A percentile compares a stretch with the other conserved stretches of the same genome.
phyloP scores from a whole-genome alignment of 2,113 vertebrate species.

The Colius striatus region DNA sequence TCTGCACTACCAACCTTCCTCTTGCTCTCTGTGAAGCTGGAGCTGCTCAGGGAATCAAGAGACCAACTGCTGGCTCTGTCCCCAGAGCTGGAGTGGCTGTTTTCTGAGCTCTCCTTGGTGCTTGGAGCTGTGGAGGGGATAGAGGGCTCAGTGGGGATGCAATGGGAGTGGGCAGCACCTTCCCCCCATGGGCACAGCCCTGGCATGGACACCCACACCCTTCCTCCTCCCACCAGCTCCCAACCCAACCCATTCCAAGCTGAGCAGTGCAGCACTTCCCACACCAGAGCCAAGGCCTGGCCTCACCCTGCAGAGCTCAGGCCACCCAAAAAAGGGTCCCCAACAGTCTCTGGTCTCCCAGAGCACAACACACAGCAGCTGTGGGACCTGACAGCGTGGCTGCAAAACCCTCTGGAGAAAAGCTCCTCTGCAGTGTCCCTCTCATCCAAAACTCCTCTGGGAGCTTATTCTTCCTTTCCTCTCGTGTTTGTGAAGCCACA shows the following conservation, averaged over 20 bases:
- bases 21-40: background rate
- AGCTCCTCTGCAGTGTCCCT: background rate
- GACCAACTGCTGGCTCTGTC: background rate
- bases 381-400: rapidly evolving
- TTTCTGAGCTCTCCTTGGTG: conserved; percentile 57
- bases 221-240: background rate
- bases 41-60: background rate
- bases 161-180: background rate
- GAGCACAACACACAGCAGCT: rapidly evolving
- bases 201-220: background rate
- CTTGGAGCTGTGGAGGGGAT: background rate
- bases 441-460: background rate
- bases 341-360: background rate
- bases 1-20: background rate
- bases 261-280: background rate
- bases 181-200: background rate
- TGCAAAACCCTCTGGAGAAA: background rate
- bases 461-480: background rate
- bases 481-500: background rate
- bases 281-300: background rate
- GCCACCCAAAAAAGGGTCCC: background rate
- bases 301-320: background rate
- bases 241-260: background rate
- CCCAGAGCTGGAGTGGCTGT: background rate
- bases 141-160: background rate